phyloP scores from a whole-genome alignment of 2,113 vertebrate species.

The Mus musculus region DNA sequence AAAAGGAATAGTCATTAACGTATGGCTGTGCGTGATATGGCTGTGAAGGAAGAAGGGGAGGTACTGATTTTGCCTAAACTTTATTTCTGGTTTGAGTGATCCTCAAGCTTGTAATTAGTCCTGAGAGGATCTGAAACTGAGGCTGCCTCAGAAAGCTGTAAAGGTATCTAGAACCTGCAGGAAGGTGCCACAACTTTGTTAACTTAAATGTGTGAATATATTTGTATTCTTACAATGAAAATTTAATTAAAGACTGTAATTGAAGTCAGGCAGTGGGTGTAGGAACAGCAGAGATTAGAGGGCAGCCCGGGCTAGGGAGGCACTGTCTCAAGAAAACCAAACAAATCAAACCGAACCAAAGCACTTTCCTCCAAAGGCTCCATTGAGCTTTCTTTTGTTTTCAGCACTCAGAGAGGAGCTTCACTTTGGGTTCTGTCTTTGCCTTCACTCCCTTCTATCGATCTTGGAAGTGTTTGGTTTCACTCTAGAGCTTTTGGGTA shows the following conservation, averaged over 20 bases:
- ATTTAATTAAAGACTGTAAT: constrained; percentile 47
- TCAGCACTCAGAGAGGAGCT: not conserved
- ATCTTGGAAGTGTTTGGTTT: constrained; percentile 55
- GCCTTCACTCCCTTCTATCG: not conserved
- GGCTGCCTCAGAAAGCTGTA: constrained; percentile 40
- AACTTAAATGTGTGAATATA: not conserved
- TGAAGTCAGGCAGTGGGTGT: not conserved
- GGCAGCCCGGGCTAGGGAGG: not conserved
- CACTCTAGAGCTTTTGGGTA: not conserved
- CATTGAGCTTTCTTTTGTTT: constrained; percentile 34
- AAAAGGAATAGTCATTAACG: constrained; percentile 42
- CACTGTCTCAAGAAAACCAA: not conserved
- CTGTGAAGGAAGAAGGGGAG: constrained; percentile 3
- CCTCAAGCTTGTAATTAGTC: constrained; percentile 69
- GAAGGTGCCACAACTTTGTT: constrained; percentile 55
- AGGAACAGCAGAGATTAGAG: not conserved
- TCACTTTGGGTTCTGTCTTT: not conserved
- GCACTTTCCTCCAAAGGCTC: not conserved
- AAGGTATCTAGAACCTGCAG: constrained; percentile 57
- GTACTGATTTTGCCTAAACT: constrained; percentile 60
- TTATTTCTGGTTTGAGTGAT: constrained; percentile 64
- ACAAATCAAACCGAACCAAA: not conserved
- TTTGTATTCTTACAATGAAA: constrained; percentile 43
- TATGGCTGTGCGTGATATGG: constrained; percentile 36
- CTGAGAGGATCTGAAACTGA: constrained; percentile 64